Evolutionary conservation across 2,113 vertebrate genomes (phyloP), one percentile per base, ranked within the genome.

Genomic region (Anguilla japonica): DNA sequence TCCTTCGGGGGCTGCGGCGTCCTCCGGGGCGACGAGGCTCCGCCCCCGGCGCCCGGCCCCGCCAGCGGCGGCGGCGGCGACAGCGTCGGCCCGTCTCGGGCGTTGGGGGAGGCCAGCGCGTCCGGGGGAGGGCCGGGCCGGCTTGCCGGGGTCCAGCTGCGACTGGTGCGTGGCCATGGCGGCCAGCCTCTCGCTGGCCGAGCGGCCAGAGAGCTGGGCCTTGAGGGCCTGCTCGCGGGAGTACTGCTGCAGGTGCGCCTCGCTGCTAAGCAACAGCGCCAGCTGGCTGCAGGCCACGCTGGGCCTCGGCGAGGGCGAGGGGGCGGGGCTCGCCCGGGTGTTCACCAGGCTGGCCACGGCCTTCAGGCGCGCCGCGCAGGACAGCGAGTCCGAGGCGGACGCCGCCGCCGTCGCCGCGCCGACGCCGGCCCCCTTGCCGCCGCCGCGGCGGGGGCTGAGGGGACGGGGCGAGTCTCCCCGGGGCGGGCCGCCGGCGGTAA

Each of bases 241-340:
- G 90, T 97, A 97, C 90, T 97, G 97, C 90, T 97, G 97, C 91
- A 97, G 89, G 90, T 97, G 97, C 82, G 97, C 96, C 89, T 97
- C 97, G 7, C 97, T 97, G 2, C 97, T 97, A 53, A 97, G 96
- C 22, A 97, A 95, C 20, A 97, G 88, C 3, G 97, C 97, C 79
- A 97, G 92, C 75, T 97, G 97, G 92, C 97, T 97, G 90, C 97
- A 97, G 0, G 96, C 97, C n/a, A 97, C 95, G 0, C 96, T 97
- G 83, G 97, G 97, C 89, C 97, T 97, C 1, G 97, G 97, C 0
- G 97, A 97, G 56, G 96, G 92, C 0, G 97, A 97, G 56, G 96
- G 92, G 88, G 96, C 95, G 2, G 97, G 96, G 60, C 97, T 97
- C 39, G 96, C 95, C 82, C 97, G 94, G 88, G 96, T 97, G 82